phyloP scores from a whole-genome alignment of 2,113 vertebrate species.

The Hystrix cristata region DNA sequence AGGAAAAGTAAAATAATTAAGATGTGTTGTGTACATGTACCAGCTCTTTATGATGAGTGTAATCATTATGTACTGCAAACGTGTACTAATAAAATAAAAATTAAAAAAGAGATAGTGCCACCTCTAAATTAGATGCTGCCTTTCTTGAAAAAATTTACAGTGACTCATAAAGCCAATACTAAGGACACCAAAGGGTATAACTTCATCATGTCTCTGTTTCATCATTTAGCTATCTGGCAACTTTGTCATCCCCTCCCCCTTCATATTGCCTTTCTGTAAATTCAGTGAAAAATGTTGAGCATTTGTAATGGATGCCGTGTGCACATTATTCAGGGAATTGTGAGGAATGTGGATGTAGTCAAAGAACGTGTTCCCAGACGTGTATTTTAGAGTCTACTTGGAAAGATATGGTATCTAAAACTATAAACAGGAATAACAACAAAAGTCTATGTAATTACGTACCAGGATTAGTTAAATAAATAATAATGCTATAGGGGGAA shows the following conservation, averaged over 20 bases:
- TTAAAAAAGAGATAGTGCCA: not conserved
- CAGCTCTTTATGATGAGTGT: not conserved
- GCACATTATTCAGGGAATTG: not conserved
- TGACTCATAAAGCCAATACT: constrained; percentile 10
- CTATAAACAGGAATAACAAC: not conserved
- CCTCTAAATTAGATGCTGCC: not conserved
- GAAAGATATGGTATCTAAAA: not conserved
- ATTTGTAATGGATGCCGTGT: not conserved
- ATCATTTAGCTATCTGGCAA: constrained; percentile 12
- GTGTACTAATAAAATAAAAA: not conserved
- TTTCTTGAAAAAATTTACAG: constrained; percentile 15
- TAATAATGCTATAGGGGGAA: not conserved
- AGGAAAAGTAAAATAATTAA: not conserved
- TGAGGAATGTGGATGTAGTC: not conserved
- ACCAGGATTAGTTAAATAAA: not conserved
- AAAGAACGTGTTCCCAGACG: not conserved
- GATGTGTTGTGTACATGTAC: not conserved
- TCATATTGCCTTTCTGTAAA: not conserved
- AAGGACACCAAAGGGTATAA: not conserved
- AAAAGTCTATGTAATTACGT: not conserved
- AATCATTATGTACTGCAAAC: not conserved
- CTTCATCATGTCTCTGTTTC: constrained; percentile 15
- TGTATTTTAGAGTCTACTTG: constrained; percentile 16
- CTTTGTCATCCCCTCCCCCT: accelerated
- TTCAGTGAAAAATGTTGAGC: not conserved